Evolutionary conservation across 1,140 invertebrate genomes (phyloP), one percentile per base, ranked within the genome.

Genomic region (Drosophila ogumai): DNA sequence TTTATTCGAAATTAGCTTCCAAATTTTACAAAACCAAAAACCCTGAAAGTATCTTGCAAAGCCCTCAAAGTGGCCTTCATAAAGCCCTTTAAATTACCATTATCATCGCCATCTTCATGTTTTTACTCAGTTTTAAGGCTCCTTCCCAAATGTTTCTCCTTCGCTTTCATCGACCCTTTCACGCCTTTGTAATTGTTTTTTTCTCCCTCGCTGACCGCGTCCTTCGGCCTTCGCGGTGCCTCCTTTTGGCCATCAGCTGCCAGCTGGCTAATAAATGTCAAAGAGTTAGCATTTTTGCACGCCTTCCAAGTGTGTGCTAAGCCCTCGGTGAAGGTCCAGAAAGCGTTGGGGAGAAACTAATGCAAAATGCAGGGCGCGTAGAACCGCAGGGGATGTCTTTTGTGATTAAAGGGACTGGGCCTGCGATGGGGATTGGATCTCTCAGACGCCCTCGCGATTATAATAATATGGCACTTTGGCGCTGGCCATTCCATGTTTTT

Each of bases 191-290:
- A 86, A 78, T 87, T 87, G 82, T 87, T 71, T 75, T 72, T 50
- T 68, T 81, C 43, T 80, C 31, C 63, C 52, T 59, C 41, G 76
- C 69, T 67, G 41, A 50, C 72, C 73, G 57, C 60, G 44, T 75
- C 72, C 40, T 75, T 75, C 52, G 52, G 47, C 13, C 52, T 54
- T 54, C 8, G 50, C 34, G 50, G 32, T 34, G 32, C n/a, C n/a
- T 34, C 65, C 65, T 44, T 75, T 72, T 57, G 63, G 57, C 75
- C 65, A 57, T 71, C 72, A 80, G 69, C 80, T 84, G 72, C 52
- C 68, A 80, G 74, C 65, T 67, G 72, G 77, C 80, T 91, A 84
- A 91, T 91, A 91, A 91, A 91, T 91, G 87, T 88, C 87, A 91
- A 87, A 87, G 87, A 71, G 76, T 69, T 91, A 88, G 63, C 66